Base-by-base conservation (phyloP, 2,888 invertebrate species). In the Agrilus mali region DNA sequence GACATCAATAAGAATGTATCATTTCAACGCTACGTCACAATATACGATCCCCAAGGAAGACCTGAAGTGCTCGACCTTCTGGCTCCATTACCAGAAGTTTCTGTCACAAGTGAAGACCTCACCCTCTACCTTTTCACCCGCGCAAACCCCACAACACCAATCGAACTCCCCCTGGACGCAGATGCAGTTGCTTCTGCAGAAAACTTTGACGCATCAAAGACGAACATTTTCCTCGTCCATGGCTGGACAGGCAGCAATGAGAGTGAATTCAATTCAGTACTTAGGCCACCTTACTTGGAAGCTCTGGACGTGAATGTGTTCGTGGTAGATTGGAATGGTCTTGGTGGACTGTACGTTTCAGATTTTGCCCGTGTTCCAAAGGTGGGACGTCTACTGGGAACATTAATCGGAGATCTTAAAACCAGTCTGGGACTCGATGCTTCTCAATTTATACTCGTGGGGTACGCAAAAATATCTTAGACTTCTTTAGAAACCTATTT, bases 281-380 rank as follows among this genome's bases (percentile, higher is more conserved):
- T 27, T 27, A 27, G 27, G 10, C 3, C 27, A 27, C 10, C 27
- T 4, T 10, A 10, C 4, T 2, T 27, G 10, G 10, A 27, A 27
- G 27, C 5, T 10, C 2, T 8, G 27, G 59, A 64, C 43, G 50
- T 56, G 6, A 66, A 66, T 46, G 48, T 64, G 1, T 58, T 66
- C 40, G 54, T 60, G 4, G 59, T 64, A 5, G 60, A 60, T 46
- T 64, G 63, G 64, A 50, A 52, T 22, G 42, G 44, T 7, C 41
- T 47, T 10, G 50, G 50, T 16, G 33, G 32, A 13, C 37, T 45
- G n/a, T 61, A 60, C 42, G 6, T 50, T 1, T 43, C 45, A 6
- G 53, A 58, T 10, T 44, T 43, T 35, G 20, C 17, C 7, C 50
- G 56, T 16, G 57, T 59, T 5, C 48, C 49, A 17, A 33, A 36